phyloP scores from a whole-genome alignment of 2,888 invertebrate species.

The Venustoraphidia nigricollis region DNA sequence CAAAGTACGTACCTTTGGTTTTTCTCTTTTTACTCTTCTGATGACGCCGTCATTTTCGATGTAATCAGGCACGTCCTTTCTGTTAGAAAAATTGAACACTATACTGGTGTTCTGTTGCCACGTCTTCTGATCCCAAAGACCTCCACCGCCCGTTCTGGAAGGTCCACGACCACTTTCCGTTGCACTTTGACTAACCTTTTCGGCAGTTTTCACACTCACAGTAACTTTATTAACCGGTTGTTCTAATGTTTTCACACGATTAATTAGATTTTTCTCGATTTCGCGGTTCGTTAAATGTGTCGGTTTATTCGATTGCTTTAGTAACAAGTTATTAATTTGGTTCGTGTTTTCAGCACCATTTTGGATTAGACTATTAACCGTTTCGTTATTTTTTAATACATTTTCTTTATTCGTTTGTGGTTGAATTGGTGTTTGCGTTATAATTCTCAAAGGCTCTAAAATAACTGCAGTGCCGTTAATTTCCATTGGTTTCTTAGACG shows the following conservation, averaged over 20 bases:
- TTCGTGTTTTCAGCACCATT: too few species aligned
- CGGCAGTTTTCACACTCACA: constrained; percentile 23
- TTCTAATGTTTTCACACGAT: constrained; percentile 43
- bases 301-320: constrained; percentile 13
- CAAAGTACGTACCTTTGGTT: constrained; percentile 50
- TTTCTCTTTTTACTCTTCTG: constrained; percentile 46
- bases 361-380: too few species aligned
- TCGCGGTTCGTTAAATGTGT: constrained; percentile 38
- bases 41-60: constrained; percentile 78
- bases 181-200: constrained; percentile 4
- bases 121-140: constrained; percentile 15
- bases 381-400: too few species aligned
- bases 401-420: too few species aligned
- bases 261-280: constrained; percentile 52
- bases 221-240: constrained; percentile 30
- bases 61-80: constrained; percentile 80
- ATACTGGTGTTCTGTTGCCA: constrained; percentile 48
- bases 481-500: too few species aligned
- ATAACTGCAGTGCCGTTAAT: too few species aligned
- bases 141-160: constrained; percentile 10
- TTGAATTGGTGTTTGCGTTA: neutral
- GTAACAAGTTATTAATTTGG: neutral
- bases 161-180: constrained; percentile 1
- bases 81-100: constrained; percentile 76
- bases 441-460: constrained; percentile 1